These are phyloP conservation scores for Halisarca cf. caerulea DNA, from an alignment of 37 sponge, comb jelly and placozoan genomes.

Conservation along the genomic window DNA sequence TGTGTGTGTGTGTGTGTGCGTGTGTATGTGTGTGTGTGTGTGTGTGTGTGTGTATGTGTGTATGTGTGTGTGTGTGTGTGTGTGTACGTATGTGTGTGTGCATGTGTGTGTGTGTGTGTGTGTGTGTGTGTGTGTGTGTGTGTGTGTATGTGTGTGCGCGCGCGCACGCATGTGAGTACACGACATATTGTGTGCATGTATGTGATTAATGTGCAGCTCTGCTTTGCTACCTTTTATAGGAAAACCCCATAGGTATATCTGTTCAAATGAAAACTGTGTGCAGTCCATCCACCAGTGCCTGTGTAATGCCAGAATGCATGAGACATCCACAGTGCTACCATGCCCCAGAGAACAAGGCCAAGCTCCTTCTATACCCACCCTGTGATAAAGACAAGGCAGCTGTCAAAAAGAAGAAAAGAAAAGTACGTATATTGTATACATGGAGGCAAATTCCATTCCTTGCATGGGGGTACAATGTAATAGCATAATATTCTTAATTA, in stretches of 20 bases:
- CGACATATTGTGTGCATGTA: neutral
- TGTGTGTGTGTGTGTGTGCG: slow-evolving; percentile 19
- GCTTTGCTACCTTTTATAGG: no score
- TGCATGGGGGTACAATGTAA: no score
- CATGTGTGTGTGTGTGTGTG: neutral
- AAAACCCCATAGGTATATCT: no score
- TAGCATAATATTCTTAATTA: no score
- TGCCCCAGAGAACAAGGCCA: neutral
- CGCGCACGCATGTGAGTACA: no score
- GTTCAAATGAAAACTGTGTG: no score
- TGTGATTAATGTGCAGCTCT: neutral
- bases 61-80: neutral
- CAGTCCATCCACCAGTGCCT: no score
- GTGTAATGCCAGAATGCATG: neutral
- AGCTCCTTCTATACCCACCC: neutral
- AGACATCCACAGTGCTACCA: neutral
- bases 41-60: slow-evolving; percentile 9
- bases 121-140: no score
- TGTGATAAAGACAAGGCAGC: neutral
- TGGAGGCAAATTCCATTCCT: no score
- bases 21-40: slow-evolving; percentile 4
- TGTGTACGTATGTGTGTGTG: no score
- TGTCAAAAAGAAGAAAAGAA: neutral
- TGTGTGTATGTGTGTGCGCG: no score
- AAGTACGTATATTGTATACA: no score